Conservation (phyloP, 2,888 invertebrate species). For the Deroplatys truncata region DNA sequence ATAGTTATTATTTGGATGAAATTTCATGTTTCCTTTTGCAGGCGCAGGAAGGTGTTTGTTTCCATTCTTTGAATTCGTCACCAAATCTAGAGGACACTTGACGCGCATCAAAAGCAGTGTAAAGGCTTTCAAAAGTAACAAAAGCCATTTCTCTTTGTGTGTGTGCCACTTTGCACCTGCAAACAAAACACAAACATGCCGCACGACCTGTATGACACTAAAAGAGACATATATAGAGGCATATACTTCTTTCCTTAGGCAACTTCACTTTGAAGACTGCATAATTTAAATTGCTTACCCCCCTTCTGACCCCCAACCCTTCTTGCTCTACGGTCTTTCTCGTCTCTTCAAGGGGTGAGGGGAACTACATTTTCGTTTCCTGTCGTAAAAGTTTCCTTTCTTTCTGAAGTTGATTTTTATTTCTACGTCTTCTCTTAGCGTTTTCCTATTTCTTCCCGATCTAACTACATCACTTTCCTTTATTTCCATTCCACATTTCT, state of each 20-base stretch:
- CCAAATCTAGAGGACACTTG: background rate
- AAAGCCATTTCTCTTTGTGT: background rate
- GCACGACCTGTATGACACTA: background rate
- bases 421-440: background rate
- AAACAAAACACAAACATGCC: background rate
- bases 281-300: slow-evolving; percentile 7
- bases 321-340: background rate
- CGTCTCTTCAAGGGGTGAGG: background rate
- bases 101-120: background rate
- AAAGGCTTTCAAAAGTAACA: background rate
- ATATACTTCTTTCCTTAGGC: background rate
- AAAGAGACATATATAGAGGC: background rate
- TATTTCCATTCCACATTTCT: background rate
- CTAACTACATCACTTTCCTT: background rate
- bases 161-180: background rate
- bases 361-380: background rate
- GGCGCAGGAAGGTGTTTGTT: background rate
- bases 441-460: background rate
- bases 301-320: background rate
- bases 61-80: background rate
- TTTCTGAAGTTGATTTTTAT: background rate
- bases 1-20: background rate
- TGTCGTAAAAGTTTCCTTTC: background rate
- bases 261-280: slow-evolving; percentile 10
- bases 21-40: background rate